phyloP scores from a whole-genome alignment of 2,113 vertebrate species.

The Benitochromis conjunctus region DNA sequence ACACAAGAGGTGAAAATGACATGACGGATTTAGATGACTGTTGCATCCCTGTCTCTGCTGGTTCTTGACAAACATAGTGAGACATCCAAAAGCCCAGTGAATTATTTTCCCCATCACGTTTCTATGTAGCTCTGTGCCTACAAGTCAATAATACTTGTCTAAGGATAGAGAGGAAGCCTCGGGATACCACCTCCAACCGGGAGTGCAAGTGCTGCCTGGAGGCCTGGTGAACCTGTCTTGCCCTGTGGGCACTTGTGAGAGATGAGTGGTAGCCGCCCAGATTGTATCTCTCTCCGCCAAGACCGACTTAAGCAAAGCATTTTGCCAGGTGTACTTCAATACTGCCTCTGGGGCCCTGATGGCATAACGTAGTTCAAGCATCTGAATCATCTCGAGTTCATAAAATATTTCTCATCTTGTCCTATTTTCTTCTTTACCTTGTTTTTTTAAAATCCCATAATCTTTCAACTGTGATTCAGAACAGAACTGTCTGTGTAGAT shows the following conservation, averaged over 20 bases:
- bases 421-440: not conserved
- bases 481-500: not conserved
- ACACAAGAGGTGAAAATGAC: not conserved
- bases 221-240: not conserved
- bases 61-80: not conserved
- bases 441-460: not conserved
- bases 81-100: not conserved
- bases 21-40: rapidly evolving
- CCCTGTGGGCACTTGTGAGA: not conserved
- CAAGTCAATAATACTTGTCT: not conserved
- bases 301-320: not conserved
- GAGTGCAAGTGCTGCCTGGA: not conserved
- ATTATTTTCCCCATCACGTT: not conserved
- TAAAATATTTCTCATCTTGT: not conserved
- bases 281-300: not conserved
- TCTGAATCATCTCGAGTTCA: not conserved
- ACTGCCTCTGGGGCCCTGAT: not conserved
- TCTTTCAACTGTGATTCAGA: not conserved
- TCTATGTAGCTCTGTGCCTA: not conserved
- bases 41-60: not conserved
- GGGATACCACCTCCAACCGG: not conserved
- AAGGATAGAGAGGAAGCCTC: not conserved
- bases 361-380: not conserved
- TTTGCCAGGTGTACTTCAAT: not conserved
- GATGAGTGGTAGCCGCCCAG: not conserved